Conservation (phyloP, 2,888 invertebrate species). For the Syritta pipiens region DNA sequence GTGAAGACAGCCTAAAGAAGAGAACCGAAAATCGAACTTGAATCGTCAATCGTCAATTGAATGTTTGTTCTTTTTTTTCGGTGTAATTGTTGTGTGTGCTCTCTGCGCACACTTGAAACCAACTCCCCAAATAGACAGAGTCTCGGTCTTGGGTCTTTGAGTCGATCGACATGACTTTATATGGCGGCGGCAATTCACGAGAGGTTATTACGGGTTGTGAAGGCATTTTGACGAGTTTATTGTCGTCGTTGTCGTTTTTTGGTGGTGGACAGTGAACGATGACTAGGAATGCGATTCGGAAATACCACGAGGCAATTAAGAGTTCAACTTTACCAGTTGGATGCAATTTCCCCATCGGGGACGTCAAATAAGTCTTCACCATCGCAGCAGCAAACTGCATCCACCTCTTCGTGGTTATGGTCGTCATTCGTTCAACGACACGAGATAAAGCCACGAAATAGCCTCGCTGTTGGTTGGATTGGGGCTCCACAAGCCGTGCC, state of each 20-base stretch:
- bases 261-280: conserved; percentile 8
- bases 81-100: conserved; percentile 53
- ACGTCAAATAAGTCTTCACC: no score
- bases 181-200: conserved; percentile 36
- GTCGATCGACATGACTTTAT: conserved; percentile 55
- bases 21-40: conserved; percentile 33
- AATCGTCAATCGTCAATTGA: conserved; percentile 50
- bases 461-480: no score
- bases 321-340: no score
- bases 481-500: no score
- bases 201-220: conserved; percentile 33
- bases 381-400: no score
- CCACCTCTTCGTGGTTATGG: no score
- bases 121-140: conserved; percentile 26
- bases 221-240: conserved; percentile 22
- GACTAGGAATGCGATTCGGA: conserved; percentile 46
- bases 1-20: conserved; percentile 1
- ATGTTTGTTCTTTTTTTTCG: conserved; percentile 48
- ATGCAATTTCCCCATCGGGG: no score
- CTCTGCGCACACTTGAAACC: conserved; percentile 49
- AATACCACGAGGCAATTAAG: conserved; percentile 51
- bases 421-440: no score
- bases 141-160: no score
- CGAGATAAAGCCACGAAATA: no score
- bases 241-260: neutral